phyloP scores from a whole-genome alignment of 2,888 invertebrate genomes.

The Polyommatus icarus region DNA sequence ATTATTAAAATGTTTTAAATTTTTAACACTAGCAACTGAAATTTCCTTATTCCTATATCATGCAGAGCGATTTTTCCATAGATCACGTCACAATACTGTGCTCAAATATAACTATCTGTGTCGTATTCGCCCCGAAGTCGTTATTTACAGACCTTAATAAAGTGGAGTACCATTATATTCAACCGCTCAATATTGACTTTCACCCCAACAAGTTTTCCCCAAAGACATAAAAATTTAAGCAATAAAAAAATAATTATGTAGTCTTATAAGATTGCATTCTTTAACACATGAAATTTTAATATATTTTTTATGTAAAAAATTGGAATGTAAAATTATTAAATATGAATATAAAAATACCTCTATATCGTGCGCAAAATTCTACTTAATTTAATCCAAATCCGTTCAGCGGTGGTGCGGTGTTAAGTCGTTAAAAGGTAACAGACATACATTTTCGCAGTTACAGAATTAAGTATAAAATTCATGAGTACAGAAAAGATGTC shows the following conservation, averaged over 20 bases:
- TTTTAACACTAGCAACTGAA: not conserved
- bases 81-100: not conserved
- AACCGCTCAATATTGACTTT: slow-evolving; percentile 2
- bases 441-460: no score
- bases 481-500: not conserved
- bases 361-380: no score
- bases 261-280: not conserved
- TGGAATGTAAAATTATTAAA: not conserved
- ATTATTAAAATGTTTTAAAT: no score
- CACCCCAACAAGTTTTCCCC: slow-evolving; percentile 7
- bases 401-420: no score
- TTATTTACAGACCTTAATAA: slow-evolving; percentile 31
- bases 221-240: not conserved
- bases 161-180: slow-evolving; percentile 27
- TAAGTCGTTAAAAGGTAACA: no score
- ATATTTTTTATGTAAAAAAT: not conserved
- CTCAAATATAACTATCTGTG: slow-evolving; percentile 5
- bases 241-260: not conserved
- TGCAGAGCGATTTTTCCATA: not conserved
- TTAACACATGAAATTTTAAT: not conserved
- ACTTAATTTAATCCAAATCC: no score
- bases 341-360: no score
- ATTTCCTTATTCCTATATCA: not conserved
- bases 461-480: no score
- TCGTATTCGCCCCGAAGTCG: slow-evolving; percentile 12